Percentiles rank a stretch among this genome's conserved stretches.
Evolutionary conservation across 2,113 vertebrate species (phyloP).

Genomic region (Regulus satrapa): DNA sequence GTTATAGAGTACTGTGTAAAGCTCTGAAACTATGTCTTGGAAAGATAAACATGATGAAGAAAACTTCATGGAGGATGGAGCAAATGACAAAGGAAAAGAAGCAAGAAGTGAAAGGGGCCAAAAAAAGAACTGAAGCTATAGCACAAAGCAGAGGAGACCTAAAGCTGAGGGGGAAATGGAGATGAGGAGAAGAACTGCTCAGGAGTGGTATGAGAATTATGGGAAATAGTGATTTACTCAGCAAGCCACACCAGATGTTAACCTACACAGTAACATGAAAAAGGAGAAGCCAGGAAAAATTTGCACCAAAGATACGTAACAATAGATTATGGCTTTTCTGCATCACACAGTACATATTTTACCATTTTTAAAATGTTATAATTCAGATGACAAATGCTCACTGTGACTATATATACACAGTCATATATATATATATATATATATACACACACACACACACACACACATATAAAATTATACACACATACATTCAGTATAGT

Average conservation of each 20-base stretch:
- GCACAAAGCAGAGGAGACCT: not conserved
- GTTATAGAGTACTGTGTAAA: not conserved
- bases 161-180: not conserved
- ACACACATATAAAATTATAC: not conserved
- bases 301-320: not conserved
- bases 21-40: not conserved
- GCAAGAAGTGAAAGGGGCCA: not conserved
- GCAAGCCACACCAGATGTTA: not conserved
- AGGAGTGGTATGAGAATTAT: not conserved
- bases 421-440: too few relatives aligned
- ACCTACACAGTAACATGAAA: not conserved
- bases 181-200: not conserved
- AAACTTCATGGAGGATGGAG: not conserved
- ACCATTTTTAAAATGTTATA: not conserved
- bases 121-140: not conserved
- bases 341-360: not conserved
- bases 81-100: not conserved
- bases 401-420: not conserved
- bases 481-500: not conserved
- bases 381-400: constrained; percentile 7
- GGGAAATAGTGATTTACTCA: not conserved
- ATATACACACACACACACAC: not conserved
- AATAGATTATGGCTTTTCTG: not conserved
- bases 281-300: not conserved
- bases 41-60: not conserved